These are phyloP conservation scores for Ellobius talpinus DNA, from an alignment of 2,113 vertebrate species.

Conservation along the genomic window DNA sequence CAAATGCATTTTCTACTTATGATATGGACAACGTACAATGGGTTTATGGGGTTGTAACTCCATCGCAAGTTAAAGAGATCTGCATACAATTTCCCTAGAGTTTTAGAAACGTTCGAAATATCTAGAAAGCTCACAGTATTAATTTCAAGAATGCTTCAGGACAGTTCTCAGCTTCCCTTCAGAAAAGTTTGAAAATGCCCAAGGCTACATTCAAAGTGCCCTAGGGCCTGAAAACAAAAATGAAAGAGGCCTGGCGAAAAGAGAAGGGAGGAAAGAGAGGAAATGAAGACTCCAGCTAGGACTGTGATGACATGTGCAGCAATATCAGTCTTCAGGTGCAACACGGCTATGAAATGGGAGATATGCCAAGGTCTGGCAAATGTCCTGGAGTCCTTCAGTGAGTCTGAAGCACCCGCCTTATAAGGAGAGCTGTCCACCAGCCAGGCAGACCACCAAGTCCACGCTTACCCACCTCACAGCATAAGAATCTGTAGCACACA, in stretches of 20 bases:
- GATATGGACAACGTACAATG: not conserved
- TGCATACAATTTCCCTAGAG: not conserved
- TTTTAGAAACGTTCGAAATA: constrained; percentile 4
- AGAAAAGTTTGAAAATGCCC: not conserved
- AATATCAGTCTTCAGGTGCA: not conserved
- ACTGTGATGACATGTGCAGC: not conserved
- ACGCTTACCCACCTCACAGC: not conserved
- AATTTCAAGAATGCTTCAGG: constrained; percentile 5
- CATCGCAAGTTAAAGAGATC: not conserved
- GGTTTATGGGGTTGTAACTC: not conserved
- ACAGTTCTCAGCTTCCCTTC: not conserved
- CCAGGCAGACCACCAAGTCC: not conserved
- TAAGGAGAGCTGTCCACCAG: not conserved
- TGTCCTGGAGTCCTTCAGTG: too few relatives aligned
- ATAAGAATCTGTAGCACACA: accelerated
- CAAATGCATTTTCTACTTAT: not conserved
- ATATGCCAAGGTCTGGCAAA: not conserved
- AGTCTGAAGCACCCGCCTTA: not conserved
- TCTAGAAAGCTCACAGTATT: not conserved
- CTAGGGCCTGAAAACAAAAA: constrained; percentile 15
- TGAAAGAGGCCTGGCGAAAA: not conserved
- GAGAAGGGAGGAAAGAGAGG: not conserved
- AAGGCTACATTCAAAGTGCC: not conserved
- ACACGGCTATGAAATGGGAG: not conserved
- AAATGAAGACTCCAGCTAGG: not conserved